Evolutionary conservation across 2,888 invertebrate species (phyloP), one percentile per base, ranked within the genome.

Genomic region (Lasioglossum calceatum): DNA sequence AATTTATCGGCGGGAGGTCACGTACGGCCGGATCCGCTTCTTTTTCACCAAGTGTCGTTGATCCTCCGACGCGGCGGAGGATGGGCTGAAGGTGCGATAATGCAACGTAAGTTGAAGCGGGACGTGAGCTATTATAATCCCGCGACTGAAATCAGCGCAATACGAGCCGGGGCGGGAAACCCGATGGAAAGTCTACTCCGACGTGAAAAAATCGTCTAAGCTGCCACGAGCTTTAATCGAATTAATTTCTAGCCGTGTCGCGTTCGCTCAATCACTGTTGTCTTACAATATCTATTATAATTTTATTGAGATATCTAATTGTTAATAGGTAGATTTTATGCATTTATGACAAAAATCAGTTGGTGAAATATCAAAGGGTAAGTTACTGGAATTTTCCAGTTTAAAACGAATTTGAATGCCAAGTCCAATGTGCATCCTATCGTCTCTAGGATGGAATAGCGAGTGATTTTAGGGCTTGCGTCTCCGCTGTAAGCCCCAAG

Each of bases 1-100:
- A 86, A 86, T 86, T 86, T 86, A 86, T 86, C 87, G 82, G 76
- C 27, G 76, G 47, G 14, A 73, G 78, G 71, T 86, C 86, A 86
- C 86, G 86, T 81, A 72, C 71, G 44, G 39, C 44, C 23, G 36
- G 67, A 39, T 27, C 32, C 54, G 36, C 42, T 58, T 78, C 61
- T 27, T 27, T 27, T 36, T 75, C 32, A 10, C 58, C 12, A n/a
- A 16, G 19, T 39, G 4, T 12, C 14, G 70, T 36, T 47, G 79
- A 79, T 79, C 73, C 70, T 70, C 39, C 79, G 58, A 19, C 54
- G 39, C 79, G 58, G 14, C 54, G 39, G 44, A 7, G 23, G 54
- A 70, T 32, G 75, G 70, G 27, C 50, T 23, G 32, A 47, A 39
- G 36, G 36, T 36, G 61, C 39, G 81, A 47, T 61, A 77, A 82